Base-by-base conservation (phyloP, 2,113 vertebrate genomes). In the Pagrus major region DNA sequence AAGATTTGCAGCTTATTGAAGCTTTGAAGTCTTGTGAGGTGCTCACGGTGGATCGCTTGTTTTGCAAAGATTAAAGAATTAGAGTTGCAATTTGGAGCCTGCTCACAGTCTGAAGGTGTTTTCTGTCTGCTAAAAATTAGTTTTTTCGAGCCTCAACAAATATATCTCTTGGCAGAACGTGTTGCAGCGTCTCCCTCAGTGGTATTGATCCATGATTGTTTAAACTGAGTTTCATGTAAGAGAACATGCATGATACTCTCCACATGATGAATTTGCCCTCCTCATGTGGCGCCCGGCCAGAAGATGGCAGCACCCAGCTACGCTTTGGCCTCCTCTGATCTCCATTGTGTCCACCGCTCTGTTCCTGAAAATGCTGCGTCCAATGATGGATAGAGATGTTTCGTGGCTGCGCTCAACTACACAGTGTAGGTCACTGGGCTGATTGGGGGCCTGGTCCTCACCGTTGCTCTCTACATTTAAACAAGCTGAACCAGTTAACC, bases 301-400 rank as follows among this genome's bases (percentile, higher is more conserved):
- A 84, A 95, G 95, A 95, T 95, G 94, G 93, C 93, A 92, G 93
- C 94, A 94, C 93, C 65, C 85, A 86, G 92, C 93, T 95, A 87
- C 47, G 64, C 54, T 92, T 89, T 70, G 73, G 83, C 83, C 73
- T 76, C 61, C 49, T 71, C 80, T 80, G 77, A 59, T 80, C 78
- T 72, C 72, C 20, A 15, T 42, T 63, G 69, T 85, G 84, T 84
- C 75, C 84, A 56, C 21, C 25, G 16, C 35, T 66, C 27, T 71
- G 56, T 52, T 68, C 72, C 14, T 25, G 66, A 56, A 84, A 47
- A 16, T 75, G 64, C 78, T 85, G 70, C 7, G 52, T 81, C 56
- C 89, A 86, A 77, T 89, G 90, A 89, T 71, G 75, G 85, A 93
- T 89, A 80, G 86, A 91, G 88, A 89, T 86, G 86, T 92, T 90